Base-by-base conservation (phyloP, 1,140 invertebrate species). In the Bombus balteatus region DNA sequence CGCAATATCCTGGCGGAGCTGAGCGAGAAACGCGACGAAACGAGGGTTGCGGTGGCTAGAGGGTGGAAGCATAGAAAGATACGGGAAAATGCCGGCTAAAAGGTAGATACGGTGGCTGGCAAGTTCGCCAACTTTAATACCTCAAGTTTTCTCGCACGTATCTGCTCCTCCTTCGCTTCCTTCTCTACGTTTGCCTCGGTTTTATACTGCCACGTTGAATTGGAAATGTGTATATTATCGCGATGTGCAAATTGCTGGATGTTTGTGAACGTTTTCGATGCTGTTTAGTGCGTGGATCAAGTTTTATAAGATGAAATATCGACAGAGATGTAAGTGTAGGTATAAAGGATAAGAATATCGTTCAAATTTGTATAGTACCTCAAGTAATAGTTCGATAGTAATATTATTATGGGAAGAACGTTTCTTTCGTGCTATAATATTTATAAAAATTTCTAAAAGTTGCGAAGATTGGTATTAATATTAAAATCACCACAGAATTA, bases 1-100 rank as follows among this genome's bases (percentile, higher is more conserved):
- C 88, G 88, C 88, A 86, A 89, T 89, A 89, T 89, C 88, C 88
- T 89, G 87, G 71, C 74, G 43, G 87, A 66, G 85, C 77, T 77
- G 70, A 75, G 79, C 86, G 86, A 75, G 59, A 66, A 47, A 88
- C 34, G 68, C 76, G 79, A n/a, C 34, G 59, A 32, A 57, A 32
- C 47, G 66, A 62, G 71, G 43, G 65, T 32, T 71, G 75, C 25
- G 47, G 34, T 37, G 68, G 43, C 12, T 32, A 43, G 43, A 37
- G 81, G 32, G 66, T 66, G 74, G 43, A 2, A n/a, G 37, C 68
- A 78, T 80, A 79, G 77, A 85, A 85, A 80, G 75, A 80, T 53
- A 34, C 41, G 75, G 25, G 74, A 43, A 66, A 82, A 62, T 76
- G n/a, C n/a, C 41, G 39, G 70, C 74, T 76, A 77, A 86, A 80